These are phyloP conservation scores for Pinna nobilis DNA, from an alignment of 1,140 invertebrate genomes.

Conservation along the genomic window DNA sequence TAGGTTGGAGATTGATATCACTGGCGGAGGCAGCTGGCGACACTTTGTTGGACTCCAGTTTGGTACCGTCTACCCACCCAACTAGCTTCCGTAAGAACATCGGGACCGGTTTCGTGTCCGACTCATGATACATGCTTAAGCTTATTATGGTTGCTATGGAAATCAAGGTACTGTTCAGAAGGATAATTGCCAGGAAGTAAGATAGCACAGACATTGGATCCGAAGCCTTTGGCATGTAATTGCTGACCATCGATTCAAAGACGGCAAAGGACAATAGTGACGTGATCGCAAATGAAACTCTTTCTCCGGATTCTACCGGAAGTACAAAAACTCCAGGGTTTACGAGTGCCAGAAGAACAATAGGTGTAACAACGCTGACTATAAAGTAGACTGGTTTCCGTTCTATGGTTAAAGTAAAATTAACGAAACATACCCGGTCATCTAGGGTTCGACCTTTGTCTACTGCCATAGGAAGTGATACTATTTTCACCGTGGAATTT, in stretches of 20 bases:
- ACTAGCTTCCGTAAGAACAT: background rate
- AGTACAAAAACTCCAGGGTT: slow-evolving; percentile 34
- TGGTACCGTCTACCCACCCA: too few relatives aligned
- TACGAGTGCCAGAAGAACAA: slow-evolving; percentile 30
- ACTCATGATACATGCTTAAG: slow-evolving; percentile 9
- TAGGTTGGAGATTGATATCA: too few relatives aligned
- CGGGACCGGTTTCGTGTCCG: background rate
- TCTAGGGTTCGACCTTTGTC: background rate
- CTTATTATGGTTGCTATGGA: slow-evolving; percentile 11
- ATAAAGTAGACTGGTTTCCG: slow-evolving; percentile 27
- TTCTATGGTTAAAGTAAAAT: slow-evolving; percentile 5
- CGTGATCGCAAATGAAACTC: slow-evolving; percentile 38
- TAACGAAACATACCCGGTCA: background rate
- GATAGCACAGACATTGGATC: slow-evolving; percentile 29
- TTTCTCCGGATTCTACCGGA: slow-evolving; percentile 39
- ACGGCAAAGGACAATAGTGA: slow-evolving; percentile 42
- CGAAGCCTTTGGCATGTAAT: slow-evolving; percentile 3
- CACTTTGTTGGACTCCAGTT: too few relatives aligned
- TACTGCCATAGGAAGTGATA: background rate
- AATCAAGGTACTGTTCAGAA: slow-evolving; percentile 11
- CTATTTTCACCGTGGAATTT: background rate
- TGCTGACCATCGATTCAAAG: slow-evolving; percentile 30
- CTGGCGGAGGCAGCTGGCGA: too few relatives aligned
- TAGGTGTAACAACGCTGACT: slow-evolving; percentile 29
- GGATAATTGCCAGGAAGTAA: background rate